These are phyloP conservation scores for Megathymus violae DNA, from an alignment of 1,140 invertebrate genomes.

Conservation along the genomic window DNA sequence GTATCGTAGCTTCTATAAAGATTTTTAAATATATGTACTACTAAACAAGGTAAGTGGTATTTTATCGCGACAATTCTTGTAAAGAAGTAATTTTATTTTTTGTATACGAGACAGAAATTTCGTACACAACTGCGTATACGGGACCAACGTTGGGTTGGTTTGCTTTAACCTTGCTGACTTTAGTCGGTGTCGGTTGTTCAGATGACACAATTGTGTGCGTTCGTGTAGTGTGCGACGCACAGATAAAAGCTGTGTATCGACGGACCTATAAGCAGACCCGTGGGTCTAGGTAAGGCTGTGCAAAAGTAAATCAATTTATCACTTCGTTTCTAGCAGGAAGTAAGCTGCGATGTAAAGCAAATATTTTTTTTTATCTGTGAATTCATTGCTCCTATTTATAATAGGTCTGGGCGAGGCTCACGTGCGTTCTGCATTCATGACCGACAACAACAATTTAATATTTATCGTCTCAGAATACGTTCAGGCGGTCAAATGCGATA, in stretches of 20 bases:
- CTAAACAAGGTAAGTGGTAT: neutral
- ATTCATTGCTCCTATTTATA: constrained; percentile 19
- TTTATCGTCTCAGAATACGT: constrained; percentile 23
- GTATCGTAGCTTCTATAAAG: neutral
- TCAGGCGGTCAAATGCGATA: constrained; percentile 8
- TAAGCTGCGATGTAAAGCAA: constrained; percentile 21
- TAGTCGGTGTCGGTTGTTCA: too few relatives aligned
- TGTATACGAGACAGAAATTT: too few relatives aligned
- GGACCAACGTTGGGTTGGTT: too few relatives aligned
- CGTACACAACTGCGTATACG: too few relatives aligned
- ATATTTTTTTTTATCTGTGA: constrained; percentile 12
- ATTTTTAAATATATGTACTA: too few relatives aligned
- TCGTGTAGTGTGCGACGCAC: too few relatives aligned
- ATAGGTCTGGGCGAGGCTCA: constrained; percentile 20
- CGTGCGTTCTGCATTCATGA: constrained; percentile 4
- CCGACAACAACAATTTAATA: constrained; percentile 10
- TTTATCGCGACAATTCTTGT: too few relatives aligned
- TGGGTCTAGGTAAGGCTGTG: neutral
- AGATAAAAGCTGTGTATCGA: too few relatives aligned
- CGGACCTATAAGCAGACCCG: neutral
- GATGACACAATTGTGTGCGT: too few relatives aligned
- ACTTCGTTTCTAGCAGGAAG: constrained; percentile 28
- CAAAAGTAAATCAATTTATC: constrained; percentile 25
- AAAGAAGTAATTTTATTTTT: too few relatives aligned
- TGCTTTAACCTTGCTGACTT: too few relatives aligned